phyloP scores from a whole-genome alignment of 1,140 invertebrate species.

The Anthonomus grandis region DNA sequence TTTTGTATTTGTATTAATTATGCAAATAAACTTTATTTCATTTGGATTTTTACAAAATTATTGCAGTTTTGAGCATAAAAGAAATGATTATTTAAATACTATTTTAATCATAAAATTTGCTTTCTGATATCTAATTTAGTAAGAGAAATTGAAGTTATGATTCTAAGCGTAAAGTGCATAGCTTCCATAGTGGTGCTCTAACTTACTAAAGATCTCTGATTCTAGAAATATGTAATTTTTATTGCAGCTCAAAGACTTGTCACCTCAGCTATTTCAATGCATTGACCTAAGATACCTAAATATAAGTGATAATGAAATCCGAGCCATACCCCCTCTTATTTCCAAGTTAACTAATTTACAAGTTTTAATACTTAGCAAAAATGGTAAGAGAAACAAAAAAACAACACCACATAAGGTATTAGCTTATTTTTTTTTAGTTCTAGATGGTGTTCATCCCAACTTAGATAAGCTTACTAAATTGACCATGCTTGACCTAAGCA shows the following conservation, averaged over 20 bases:
- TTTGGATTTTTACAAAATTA: no score
- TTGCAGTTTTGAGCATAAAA: no score
- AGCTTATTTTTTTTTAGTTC: conserved; percentile 53
- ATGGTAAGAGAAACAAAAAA: conserved; percentile 59
- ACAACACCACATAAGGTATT: background rate
- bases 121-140: no score
- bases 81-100: no score
- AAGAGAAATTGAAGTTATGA: no score
- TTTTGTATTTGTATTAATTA: no score
- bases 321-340: conserved; percentile 81
- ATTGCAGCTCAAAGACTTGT: conserved; percentile 61
- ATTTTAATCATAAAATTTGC: no score
- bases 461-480: conserved; percentile 88
- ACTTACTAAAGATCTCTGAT: no score
- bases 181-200: no score
- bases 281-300: conserved; percentile 83
- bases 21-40: no score
- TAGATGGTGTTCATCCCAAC: conserved; percentile 85
- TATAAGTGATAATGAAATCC: conserved; percentile 91
- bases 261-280: conserved; percentile 84
- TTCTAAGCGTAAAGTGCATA: no score
- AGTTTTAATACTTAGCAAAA: conserved; percentile 85
- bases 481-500: conserved; percentile 80
- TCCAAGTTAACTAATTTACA: conserved; percentile 83
- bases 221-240: no score